Conservation (phyloP, 2,888 invertebrate genomes). For the Tetramorium bicarinatum region DNA sequence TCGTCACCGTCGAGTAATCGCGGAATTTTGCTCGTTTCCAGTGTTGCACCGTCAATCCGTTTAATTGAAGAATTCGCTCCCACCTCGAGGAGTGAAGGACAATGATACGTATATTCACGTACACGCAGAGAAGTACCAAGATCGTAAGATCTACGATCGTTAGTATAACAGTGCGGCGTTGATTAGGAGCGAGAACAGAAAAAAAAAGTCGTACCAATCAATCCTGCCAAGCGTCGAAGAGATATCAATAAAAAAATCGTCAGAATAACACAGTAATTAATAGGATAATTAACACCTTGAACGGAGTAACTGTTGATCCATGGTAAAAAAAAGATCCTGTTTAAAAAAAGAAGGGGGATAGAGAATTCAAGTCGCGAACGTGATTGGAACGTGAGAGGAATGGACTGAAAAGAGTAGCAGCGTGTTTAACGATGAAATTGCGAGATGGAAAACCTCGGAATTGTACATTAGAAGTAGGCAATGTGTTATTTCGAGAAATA, state of each 20-base stretch:
- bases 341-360: neutral
- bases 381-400: conserved; percentile 17
- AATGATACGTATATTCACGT: conserved; percentile 20
- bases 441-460: conserved; percentile 62
- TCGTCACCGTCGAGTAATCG: neutral
- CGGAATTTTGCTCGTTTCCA: conserved; percentile 27
- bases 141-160: conserved; percentile 17
- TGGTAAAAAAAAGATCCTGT: neutral
- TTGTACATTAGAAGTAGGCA: conserved; percentile 80
- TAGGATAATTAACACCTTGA: conserved; percentile 22
- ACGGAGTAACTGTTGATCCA: conserved; percentile 5
- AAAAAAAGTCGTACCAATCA: conserved; percentile 11
- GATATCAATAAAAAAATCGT: neutral
- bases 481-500: conserved; percentile 75
- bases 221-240: conserved; percentile 21
- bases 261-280: conserved; percentile 12
- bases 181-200: conserved; percentile 13
- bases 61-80: conserved; percentile 5
- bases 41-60: conserved; percentile 27
- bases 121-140: conserved; percentile 14
- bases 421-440: neutral
- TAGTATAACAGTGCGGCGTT: neutral
- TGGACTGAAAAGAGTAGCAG: conserved; percentile 26
- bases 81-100: conserved; percentile 2
- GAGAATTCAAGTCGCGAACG: neutral